Evolutionary conservation across 2,797 vertebrate genomes (phyloP).

Genomic region (Parauchenoglanis ngamensis): DNA sequence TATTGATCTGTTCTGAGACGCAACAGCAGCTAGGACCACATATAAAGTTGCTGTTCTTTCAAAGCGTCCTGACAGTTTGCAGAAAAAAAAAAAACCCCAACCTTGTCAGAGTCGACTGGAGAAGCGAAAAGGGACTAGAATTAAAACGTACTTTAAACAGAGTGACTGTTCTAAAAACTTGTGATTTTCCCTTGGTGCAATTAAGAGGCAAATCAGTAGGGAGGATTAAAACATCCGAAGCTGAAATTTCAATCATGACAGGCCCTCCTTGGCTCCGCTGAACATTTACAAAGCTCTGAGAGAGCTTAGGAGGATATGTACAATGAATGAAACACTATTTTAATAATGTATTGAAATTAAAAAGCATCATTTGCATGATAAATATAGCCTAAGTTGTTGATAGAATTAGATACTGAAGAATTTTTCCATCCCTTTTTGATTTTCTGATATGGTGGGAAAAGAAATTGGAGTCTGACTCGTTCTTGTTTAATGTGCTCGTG

Average conservation of each 20-base stretch:
- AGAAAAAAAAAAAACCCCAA: neutral
- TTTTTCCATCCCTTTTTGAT: slow-evolving; percentile 15
- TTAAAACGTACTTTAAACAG: slow-evolving; percentile 38
- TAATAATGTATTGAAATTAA: slow-evolving; percentile 42
- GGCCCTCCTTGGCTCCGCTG: slow-evolving; percentile 36
- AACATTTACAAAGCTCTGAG: slow-evolving; percentile 43
- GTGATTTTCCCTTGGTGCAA: slow-evolving; percentile 48
- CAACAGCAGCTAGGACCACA: neutral
- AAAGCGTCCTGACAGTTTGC: slow-evolving; percentile 6
- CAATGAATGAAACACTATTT: slow-evolving; percentile 34
- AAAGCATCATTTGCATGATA: slow-evolving; percentile 34
- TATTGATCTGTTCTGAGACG: slow-evolving; percentile 1
- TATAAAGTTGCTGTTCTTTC: neutral
- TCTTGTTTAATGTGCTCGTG: slow-evolving; percentile 5
- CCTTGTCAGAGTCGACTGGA: slow-evolving; percentile 23
- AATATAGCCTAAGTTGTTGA: slow-evolving; percentile 28
- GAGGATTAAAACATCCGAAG: slow-evolving; percentile 55
- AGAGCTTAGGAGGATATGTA: slow-evolving; percentile 34
- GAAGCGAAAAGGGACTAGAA: slow-evolving; percentile 24
- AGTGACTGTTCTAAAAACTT: slow-evolving; percentile 41
- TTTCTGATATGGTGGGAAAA: neutral
- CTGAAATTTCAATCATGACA: slow-evolving; percentile 48
- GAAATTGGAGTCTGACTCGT: neutral
- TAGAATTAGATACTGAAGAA: slow-evolving; percentile 42
- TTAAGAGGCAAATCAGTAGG: slow-evolving; percentile 55